A percentile compares a stretch with the other conserved stretches of the same genome.
These are phyloP conservation scores for Toxotes chatareus DNA, from an alignment of 2,113 vertebrate species.

Conservation along the genomic window DNA sequence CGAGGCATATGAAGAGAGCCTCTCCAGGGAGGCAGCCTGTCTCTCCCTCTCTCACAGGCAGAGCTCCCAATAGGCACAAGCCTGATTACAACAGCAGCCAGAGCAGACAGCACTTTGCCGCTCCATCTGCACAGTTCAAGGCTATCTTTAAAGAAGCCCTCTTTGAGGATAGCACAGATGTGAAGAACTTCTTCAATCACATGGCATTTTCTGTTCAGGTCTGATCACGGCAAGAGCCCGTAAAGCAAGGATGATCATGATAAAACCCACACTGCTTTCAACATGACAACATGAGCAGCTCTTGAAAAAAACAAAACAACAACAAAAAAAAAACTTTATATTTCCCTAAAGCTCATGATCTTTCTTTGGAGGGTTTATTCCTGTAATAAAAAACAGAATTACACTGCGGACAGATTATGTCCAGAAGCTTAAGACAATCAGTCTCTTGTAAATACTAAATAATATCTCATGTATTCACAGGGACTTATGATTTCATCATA, in stretches of 20 bases:
- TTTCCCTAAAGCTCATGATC: conserved; percentile 57
- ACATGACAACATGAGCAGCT: conserved; percentile 36
- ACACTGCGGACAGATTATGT: conserved; percentile 53
- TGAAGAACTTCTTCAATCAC: conserved; percentile 67
- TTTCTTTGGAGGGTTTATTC: conserved; percentile 56
- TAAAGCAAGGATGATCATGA: conserved; percentile 43
- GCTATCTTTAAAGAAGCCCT: conserved; percentile 68
- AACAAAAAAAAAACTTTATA: conserved; percentile 43
- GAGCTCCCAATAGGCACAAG: conserved; percentile 63
- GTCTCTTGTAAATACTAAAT: conserved; percentile 51
- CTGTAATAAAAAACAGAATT: conserved; percentile 61
- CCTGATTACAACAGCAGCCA: conserved; percentile 69
- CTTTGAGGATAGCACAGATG: conserved; percentile 64
- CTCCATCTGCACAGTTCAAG: conserved; percentile 69
- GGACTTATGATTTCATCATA: conserved; percentile 26
- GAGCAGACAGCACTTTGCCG: conserved; percentile 63
- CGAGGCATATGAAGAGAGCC: conserved; percentile 68
- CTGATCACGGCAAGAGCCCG: conserved; percentile 49
- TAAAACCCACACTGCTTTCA: conserved; percentile 56
- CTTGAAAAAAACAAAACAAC: neutral
- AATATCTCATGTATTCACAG: conserved; percentile 23
- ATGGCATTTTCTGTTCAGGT: conserved; percentile 67
- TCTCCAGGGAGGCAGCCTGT: conserved; percentile 69
- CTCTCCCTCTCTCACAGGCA: conserved; percentile 58
- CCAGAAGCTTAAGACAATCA: conserved; percentile 54